These are phyloP conservation scores for Mesocentrotus franciscanus DNA, from an alignment of 53 echinoderm and acorn worm genomes.

Conservation along the genomic window DNA sequence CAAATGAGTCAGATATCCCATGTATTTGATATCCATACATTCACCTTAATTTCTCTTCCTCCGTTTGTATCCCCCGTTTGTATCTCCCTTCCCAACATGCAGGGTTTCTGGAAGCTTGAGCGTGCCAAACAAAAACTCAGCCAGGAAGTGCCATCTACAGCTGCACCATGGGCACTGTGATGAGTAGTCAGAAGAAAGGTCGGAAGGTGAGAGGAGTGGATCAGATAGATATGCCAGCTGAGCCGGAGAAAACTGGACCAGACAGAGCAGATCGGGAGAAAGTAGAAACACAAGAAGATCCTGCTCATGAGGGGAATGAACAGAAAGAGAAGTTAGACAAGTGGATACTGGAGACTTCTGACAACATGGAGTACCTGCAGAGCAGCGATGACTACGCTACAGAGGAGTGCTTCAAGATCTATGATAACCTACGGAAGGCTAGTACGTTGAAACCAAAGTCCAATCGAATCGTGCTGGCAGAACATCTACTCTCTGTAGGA, in stretches of 20 bases:
- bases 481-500: conserved; percentile 62
- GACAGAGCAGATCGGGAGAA: not conserved
- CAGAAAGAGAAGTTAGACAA: conserved; percentile 62
- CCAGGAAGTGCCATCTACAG: conserved; percentile 65
- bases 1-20: conserved; percentile 19
- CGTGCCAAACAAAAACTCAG: conserved; percentile 45
- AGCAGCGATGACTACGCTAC: conserved; percentile 74
- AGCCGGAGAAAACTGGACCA: conserved; percentile 37
- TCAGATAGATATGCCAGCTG: conserved; percentile 60
- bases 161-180: conserved; percentile 62
- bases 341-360: conserved; percentile 42
- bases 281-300: not conserved
- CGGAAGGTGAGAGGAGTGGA: conserved; percentile 53
- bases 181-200: conserved; percentile 61
- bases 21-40: conserved; percentile 31
- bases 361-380: conserved; percentile 69
- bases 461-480: conserved; percentile 67
- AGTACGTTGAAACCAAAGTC: conserved; percentile 62
- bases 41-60: conserved; percentile 20
- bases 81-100: conserved; percentile 19
- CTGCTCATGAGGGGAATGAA: not conserved
- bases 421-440: conserved; percentile 62
- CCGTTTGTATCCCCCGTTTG: not conserved
- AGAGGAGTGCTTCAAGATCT: conserved; percentile 75
- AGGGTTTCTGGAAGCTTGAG: conserved; percentile 51